Percentiles rank a stretch among this genome's conserved stretches.
phyloP scores from a whole-genome alignment of 2,888 invertebrate genomes.

The Lasioglossum leucozonium region DNA sequence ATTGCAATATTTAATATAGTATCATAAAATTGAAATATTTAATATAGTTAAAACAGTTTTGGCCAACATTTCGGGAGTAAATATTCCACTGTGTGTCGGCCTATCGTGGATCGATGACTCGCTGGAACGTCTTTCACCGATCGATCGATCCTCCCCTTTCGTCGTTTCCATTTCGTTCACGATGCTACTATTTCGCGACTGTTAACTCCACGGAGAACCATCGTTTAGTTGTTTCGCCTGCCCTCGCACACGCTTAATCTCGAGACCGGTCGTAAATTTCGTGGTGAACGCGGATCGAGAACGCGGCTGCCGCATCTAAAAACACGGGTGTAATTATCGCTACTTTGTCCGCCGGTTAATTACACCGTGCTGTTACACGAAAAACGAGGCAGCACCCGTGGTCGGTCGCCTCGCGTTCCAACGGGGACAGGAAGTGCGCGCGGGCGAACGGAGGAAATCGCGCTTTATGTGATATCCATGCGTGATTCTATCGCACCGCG shows the following conservation, averaged over 20 bases:
- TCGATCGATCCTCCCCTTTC: neutral
- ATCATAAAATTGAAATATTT: no score
- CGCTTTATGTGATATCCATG: slow-evolving; percentile 48
- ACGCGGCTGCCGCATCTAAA: slow-evolving; percentile 45
- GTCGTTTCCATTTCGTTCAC: neutral
- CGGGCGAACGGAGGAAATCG: slow-evolving; percentile 48
- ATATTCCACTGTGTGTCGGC: no score
- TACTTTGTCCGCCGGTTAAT: slow-evolving; percentile 60
- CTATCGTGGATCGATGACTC: slow-evolving; percentile 65
- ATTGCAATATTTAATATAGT: no score
- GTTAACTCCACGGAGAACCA: neutral
- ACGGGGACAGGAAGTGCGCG: slow-evolving; percentile 44
- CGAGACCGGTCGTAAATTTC: slow-evolving; percentile 32
- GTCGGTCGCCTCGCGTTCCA: slow-evolving; percentile 11
- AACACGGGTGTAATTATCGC: slow-evolving; percentile 49
- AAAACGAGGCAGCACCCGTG: slow-evolving; percentile 32
- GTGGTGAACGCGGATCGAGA: slow-evolving; percentile 35
- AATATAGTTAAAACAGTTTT: no score
- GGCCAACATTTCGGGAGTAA: no score
- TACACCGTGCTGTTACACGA: slow-evolving; percentile 51
- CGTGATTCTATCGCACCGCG: neutral
- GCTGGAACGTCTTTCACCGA: neutral
- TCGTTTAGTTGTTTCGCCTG: neutral
- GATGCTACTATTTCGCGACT: neutral
- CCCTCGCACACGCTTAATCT: slow-evolving; percentile 4